Conservation (phyloP, 2,797 vertebrate genomes). For the Neosilurus mollespiculum region DNA sequence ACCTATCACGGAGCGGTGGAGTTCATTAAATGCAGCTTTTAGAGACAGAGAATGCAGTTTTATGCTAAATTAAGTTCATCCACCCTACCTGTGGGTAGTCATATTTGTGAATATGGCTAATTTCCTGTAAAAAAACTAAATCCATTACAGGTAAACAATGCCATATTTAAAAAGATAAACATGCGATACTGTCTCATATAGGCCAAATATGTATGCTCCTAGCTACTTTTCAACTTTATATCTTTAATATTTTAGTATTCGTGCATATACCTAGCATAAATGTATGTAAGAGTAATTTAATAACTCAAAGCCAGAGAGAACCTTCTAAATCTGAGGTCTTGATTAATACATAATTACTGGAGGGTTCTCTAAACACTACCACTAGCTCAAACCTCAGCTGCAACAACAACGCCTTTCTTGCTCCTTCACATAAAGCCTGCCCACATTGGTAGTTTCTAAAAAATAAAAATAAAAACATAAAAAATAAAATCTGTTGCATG, state of each 20-base stretch:
- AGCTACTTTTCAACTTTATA: not conserved
- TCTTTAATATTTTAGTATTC: not conserved
- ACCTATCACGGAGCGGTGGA: not conserved
- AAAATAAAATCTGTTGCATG: not conserved
- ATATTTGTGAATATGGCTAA: not conserved
- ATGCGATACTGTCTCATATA: not conserved
- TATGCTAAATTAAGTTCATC: not conserved
- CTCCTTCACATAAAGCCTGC: not conserved
- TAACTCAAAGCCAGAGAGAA: not conserved
- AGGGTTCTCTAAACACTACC: not conserved
- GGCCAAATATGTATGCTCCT: not conserved
- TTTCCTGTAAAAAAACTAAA: not conserved
- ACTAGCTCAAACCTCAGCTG: not conserved
- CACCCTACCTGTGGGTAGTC: not conserved
- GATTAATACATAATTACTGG: not conserved
- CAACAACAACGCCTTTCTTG: not conserved
- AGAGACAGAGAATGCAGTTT: not conserved
- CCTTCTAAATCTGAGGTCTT: not conserved
- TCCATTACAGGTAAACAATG: not conserved
- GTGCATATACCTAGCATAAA: not conserved
- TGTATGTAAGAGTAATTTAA: not conserved
- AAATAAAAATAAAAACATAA: not conserved
- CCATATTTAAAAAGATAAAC: not conserved
- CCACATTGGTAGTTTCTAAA: not conserved
- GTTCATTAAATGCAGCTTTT: not conserved